Conservation (phyloP, 2,797 vertebrate genomes). For the Podargus strigoides region DNA sequence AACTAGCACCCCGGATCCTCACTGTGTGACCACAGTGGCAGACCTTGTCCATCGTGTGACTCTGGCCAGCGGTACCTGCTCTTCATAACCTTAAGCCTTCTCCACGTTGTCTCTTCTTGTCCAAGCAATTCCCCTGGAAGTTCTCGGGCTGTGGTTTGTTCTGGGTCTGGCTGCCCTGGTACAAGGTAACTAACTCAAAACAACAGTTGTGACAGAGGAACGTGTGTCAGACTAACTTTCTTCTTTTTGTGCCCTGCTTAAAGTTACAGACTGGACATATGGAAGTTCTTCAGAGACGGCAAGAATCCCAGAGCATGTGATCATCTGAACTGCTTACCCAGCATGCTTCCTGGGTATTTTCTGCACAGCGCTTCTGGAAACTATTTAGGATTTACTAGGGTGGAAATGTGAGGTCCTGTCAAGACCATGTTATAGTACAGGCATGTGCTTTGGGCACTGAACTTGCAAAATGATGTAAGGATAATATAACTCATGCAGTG, state of each 20-base stretch:
- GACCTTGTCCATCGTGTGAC: not conserved
- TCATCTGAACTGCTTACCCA: not conserved
- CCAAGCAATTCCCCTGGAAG: not conserved
- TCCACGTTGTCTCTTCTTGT: not conserved
- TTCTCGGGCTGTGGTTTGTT: not conserved
- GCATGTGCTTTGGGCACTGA: conserved; percentile 17
- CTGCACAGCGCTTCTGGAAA: conserved; percentile 10
- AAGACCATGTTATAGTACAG: not conserved
- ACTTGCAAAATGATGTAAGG: conserved; percentile 38
- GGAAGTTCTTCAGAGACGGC: conserved; percentile 51
- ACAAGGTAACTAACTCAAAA: not conserved
- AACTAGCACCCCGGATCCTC: not conserved
- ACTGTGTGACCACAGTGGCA: not conserved
- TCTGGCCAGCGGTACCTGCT: not conserved
- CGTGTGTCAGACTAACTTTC: not conserved
- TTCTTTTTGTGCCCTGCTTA: not conserved
- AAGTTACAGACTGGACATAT: not conserved
- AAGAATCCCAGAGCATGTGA: conserved; percentile 9
- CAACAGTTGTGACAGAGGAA: not conserved
- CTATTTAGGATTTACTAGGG: conserved; percentile 37
- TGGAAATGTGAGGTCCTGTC: conserved; percentile 45
- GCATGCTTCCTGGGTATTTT: not conserved
- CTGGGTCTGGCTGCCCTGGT: not conserved
- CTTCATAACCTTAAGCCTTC: not conserved
- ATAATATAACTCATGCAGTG: not conserved